Evolutionary conservation across 2,113 vertebrate species (phyloP).

Genomic region (Paramormyrops kingsleyae): DNA sequence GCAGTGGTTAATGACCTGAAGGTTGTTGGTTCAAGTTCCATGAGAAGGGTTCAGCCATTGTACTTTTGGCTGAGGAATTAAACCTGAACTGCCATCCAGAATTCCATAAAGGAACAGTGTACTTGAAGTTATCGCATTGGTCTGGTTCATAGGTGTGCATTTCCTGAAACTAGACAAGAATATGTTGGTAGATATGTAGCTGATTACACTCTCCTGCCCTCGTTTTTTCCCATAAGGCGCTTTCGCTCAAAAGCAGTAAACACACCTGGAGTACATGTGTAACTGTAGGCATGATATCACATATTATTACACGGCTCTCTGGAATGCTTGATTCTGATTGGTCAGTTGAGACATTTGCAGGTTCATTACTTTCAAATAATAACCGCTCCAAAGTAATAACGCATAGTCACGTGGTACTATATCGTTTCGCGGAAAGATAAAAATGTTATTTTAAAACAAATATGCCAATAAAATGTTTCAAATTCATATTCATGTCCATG

Average conservation of each 20-base stretch:
- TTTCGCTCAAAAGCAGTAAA: background rate
- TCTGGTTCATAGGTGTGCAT: background rate
- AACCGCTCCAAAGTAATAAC: too few species aligned
- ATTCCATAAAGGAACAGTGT: background rate
- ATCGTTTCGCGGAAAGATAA: too few species aligned
- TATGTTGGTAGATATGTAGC: background rate
- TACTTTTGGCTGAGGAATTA: background rate
- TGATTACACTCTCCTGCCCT: background rate
- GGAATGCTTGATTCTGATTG: too few species aligned
- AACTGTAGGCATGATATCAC: background rate
- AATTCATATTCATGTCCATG: too few species aligned
- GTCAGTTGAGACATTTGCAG: too few species aligned
- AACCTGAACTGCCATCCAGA: background rate
- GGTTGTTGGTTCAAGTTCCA: background rate
- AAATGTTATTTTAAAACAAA: too few species aligned
- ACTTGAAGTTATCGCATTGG: background rate
- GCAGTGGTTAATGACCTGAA: background rate
- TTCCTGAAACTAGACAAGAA: background rate
- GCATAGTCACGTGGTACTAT: too few species aligned
- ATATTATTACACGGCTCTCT: too few species aligned
- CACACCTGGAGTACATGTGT: background rate
- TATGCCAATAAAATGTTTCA: too few species aligned
- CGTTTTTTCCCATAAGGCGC: background rate
- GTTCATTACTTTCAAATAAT: too few species aligned
- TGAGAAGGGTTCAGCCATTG: background rate